These are phyloP conservation scores for Drosophila eohydei DNA, from an alignment of 2,888 invertebrate species.

Conservation along the genomic window DNA sequence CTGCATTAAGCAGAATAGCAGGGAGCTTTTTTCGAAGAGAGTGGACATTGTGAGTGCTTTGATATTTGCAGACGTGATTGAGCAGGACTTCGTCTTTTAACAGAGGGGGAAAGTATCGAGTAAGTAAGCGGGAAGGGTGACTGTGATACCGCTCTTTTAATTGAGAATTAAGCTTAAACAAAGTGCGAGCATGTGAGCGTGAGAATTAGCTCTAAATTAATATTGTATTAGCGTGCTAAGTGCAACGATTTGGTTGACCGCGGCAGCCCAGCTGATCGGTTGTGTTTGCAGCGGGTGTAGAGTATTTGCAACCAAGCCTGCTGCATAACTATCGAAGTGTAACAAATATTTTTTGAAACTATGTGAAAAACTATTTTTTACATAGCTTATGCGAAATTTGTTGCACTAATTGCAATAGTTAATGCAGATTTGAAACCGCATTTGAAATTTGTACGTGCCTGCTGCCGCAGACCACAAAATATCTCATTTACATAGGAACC, in stretches of 20 bases:
- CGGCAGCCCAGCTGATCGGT: neutral
- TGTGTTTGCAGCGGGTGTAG: neutral
- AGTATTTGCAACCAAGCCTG: neutral
- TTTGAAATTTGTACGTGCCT: constrained; percentile 18
- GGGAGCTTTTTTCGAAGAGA: neutral
- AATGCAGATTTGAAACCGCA: constrained; percentile 80
- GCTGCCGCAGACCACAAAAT: constrained; percentile 45
- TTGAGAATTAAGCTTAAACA: neutral
- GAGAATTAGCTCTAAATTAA: neutral
- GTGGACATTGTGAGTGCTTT: neutral
- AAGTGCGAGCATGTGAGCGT: neutral
- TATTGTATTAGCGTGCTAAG: too few relatives aligned
- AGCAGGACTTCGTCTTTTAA: neutral
- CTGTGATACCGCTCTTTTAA: neutral
- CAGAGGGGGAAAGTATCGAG: neutral
- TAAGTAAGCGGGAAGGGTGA: neutral
- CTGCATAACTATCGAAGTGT: constrained; percentile 5
- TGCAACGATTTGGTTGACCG: neutral
- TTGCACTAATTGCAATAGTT: constrained; percentile 80
- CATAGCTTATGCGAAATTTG: constrained; percentile 79
- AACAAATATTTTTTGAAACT: constrained; percentile 54
- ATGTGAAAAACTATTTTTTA: constrained; percentile 72
- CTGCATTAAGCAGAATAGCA: neutral
- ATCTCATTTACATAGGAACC: constrained; percentile 74
- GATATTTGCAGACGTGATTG: neutral